Percentiles rank a stretch among this genome's conserved stretches.
phyloP scores from a whole-genome alignment of 2,888 invertebrate genomes.

The Metopia argyrocephala region DNA sequence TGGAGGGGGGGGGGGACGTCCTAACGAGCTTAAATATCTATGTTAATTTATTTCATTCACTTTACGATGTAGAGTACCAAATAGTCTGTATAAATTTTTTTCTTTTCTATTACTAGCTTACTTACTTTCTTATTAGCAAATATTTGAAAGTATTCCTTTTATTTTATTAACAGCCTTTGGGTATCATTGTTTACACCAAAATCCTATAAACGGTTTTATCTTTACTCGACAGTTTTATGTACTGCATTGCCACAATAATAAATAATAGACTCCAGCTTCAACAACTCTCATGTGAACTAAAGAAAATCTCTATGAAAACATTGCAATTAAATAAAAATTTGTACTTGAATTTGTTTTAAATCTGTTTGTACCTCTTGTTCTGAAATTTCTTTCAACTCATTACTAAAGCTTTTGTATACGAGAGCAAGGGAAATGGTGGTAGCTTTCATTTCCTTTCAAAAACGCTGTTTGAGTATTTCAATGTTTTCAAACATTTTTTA shows the following conservation, averaged over 20 bases:
- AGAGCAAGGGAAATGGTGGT: background rate
- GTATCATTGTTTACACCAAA: background rate
- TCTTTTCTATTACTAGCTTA: background rate
- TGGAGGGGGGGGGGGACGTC: no score
- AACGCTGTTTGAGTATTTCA: background rate
- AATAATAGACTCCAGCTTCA: conserved; percentile 42
- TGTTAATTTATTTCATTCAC: no score
- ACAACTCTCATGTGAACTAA: background rate
- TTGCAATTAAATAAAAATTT: conserved; percentile 46
- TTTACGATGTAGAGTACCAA: no score
- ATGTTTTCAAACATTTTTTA: background rate
- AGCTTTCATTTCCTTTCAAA: conserved; percentile 35
- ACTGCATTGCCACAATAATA: conserved; percentile 44
- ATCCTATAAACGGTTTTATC: background rate
- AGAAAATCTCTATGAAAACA: background rate
- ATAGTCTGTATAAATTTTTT: background rate
- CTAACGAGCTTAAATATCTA: no score
- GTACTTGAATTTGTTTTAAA: conserved; percentile 56
- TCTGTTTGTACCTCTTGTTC: background rate
- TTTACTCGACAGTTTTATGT: background rate
- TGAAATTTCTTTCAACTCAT: conserved; percentile 7
- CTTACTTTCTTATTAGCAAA: no score
- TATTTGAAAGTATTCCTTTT: background rate
- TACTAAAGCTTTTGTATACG: background rate
- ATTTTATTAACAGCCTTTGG: background rate